Conservation (phyloP, 1,140 invertebrate genomes). For the Branchinecta lynchi region DNA sequence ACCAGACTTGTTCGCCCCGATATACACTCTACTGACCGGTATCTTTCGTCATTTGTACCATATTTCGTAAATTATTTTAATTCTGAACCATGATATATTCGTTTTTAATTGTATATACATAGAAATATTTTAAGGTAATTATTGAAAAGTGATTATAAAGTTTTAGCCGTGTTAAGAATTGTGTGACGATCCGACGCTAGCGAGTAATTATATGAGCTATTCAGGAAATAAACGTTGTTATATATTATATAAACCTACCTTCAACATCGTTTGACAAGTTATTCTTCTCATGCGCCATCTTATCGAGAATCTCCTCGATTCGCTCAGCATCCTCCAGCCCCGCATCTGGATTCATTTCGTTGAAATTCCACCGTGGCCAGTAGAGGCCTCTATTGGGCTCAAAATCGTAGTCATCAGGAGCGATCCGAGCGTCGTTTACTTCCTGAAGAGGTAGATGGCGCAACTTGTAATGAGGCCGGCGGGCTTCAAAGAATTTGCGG, state of each 20-base stretch:
- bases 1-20: too few relatives aligned
- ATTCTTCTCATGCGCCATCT: not conserved
- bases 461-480: not conserved
- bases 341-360: constrained; percentile 2
- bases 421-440: not conserved
- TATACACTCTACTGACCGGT: too few relatives aligned
- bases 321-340: not conserved
- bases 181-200: too few relatives aligned
- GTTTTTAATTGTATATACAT: too few relatives aligned
- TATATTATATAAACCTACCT: not conserved
- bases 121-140: too few relatives aligned
- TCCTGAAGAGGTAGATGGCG: not conserved
- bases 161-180: too few relatives aligned
- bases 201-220: too few relatives aligned
- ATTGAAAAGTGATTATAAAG: too few relatives aligned
- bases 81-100: too few relatives aligned
- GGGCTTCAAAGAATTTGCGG: not conserved
- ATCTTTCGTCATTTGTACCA: too few relatives aligned
- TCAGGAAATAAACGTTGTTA: too few relatives aligned
- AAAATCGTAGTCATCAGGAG: not conserved
- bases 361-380: not conserved
- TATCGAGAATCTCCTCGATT: not conserved
- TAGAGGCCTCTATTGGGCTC: not conserved
- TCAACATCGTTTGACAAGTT: not conserved
- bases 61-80: too few relatives aligned